These are phyloP conservation scores for Melipona bicolor DNA, from an alignment of 2,888 invertebrate species.

Conservation along the genomic window DNA sequence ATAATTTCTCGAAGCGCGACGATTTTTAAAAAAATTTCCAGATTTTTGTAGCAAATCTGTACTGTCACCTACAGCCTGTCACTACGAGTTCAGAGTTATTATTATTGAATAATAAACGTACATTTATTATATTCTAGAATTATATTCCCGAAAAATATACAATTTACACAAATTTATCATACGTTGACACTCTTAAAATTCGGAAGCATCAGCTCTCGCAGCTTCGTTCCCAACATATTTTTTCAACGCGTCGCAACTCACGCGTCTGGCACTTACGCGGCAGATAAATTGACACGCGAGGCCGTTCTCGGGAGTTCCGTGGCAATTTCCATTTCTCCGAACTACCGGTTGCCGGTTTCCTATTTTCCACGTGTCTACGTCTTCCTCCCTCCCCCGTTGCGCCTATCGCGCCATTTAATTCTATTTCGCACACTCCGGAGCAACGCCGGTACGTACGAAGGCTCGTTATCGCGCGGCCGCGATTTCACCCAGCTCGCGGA, in stretches of 20 bases:
- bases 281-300: slow-evolving; percentile 47
- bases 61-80: no score
- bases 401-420: slow-evolving; percentile 42
- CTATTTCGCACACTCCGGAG: slow-evolving; percentile 47
- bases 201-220: not conserved
- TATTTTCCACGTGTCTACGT: slow-evolving; percentile 51
- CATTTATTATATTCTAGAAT: no score
- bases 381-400: not conserved
- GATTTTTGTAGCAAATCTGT: no score
- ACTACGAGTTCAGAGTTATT: no score
- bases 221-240: not conserved
- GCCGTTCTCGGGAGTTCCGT: slow-evolving; percentile 19
- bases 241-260: no score
- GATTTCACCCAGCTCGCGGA: slow-evolving; percentile 40
- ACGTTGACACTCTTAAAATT: no score
- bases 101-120: no score
- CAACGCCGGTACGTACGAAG: slow-evolving; percentile 30
- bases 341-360: slow-evolving; percentile 32
- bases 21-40: no score
- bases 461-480: slow-evolving; percentile 49
- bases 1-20: no score
- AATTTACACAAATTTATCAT: not conserved
- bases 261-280: slow-evolving; percentile 14
- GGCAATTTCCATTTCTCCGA: slow-evolving; percentile 47
- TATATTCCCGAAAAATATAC: no score